Base-by-base conservation (phyloP, 2,113 vertebrate species). In the Ptilonorhynchus violaceus region DNA sequence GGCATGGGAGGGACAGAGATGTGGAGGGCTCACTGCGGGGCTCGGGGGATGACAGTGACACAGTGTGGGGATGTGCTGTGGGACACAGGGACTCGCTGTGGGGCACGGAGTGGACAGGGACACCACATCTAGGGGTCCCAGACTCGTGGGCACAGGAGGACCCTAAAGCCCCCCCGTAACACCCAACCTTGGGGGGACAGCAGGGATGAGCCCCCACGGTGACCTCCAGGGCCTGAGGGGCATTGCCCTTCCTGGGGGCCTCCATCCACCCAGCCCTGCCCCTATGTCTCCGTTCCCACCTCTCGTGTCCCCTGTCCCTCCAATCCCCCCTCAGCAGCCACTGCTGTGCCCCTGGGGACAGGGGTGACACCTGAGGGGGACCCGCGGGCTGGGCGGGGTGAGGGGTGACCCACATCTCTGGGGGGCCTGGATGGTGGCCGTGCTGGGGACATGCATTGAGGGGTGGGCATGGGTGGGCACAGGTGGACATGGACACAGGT, bases 401-500 rank as follows among this genome's bases (percentile, higher is more conserved):
- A 50, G 39, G 27, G 14, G 28, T 5, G 44, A 1, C 20, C 20
- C 39, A 15, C 39, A 21, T 18, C 24, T 15, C 19, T 21, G 69
- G 13, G 21, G n/a, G 11, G 14, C 24, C 46, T 46, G 52, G 30
- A 6, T 31, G 23, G 37, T 59, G 37, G 27, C 52, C 0, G 0
- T 68, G 46, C 62, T 75, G 55, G 41, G 47, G 35, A 20, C 55
- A 4, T 15, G 35, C 41, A 11, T 2, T 35, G n/a, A 14, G 27
- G 16, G 30, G 35, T 28, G 37, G 19, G 53, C 30, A 68, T 3
- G 13, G 44, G 16, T 41, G 58, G 79, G 19, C 55, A 70, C 2
- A 20, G 74, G 20, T 35, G 49, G 35, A 8, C 56, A 55, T 9
- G 42, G 21, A 30, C 31, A 28, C 11, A 8, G 33, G 33, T 84